Evolutionary conservation across 2,888 invertebrate species (phyloP), one percentile per base, ranked within the genome.

Genomic region (Geophilus truncorum): DNA sequence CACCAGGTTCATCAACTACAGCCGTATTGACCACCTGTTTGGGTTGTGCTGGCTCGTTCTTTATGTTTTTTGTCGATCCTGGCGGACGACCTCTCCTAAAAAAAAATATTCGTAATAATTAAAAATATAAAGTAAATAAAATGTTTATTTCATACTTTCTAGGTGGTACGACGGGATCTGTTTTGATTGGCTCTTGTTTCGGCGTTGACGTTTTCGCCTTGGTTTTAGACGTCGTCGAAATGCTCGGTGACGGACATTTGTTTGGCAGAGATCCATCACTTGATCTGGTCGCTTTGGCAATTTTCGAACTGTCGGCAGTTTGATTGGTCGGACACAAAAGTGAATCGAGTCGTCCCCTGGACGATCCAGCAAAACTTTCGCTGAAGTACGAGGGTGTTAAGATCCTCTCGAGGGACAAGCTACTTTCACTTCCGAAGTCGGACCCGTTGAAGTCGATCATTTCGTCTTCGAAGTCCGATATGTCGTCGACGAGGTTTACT

Each of bases 381-480:
- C 28, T 34, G 18, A 79, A 79, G 18, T 57, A 79, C 18, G 79
- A 30, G 0, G 79, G 79, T 10, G 79, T 79, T 1, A 79, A 18
- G 30, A 79, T 79, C 57, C 62, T 57, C 62, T 79, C 79, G n/a
- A 79, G 36, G 10, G 51, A 36, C 32, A 79, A 25, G 32, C 79
- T 79, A 30, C 18, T 79, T 32, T 79, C 79, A 36, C 79, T 79
- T 10, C 79, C 79, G 30, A 79, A 79, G 4, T 79, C 79, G 5
- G 57, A 51, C 7, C 57, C 79, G 21, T 51, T 32, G 28, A 79
- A 62, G 18, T 79, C 79, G 9, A 79, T 28, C 32, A 79, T 36
- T 30, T 82, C 82, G 12, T 81, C 81, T 10, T 80, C 81, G 30
- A 82, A 77, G 15, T 82, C 82, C 3, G 82, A 82, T 15, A 82